Evolutionary conservation across 2,113 vertebrate species (phyloP).

Genomic region (Tetrax tetrax): DNA sequence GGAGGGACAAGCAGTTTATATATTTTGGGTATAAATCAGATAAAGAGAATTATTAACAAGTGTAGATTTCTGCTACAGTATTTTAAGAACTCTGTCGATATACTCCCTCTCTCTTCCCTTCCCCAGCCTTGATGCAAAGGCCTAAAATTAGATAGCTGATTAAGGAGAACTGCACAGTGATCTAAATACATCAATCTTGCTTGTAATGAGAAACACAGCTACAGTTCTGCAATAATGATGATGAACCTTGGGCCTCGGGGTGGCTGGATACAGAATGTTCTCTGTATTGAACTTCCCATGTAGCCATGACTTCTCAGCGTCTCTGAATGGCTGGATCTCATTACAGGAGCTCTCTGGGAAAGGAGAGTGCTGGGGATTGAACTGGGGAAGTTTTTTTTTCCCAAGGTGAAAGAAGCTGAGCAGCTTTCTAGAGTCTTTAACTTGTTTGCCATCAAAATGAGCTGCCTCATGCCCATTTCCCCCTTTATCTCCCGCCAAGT

Average conservation of each 20-base stretch:
- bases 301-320: not conserved
- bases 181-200: slow-evolving; percentile 20
- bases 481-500: not conserved
- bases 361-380: not conserved
- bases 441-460: not conserved
- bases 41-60: slow-evolving; percentile 30
- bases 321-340: not conserved
- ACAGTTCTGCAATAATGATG: slow-evolving; percentile 8
- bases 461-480: not conserved
- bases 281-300: not conserved
- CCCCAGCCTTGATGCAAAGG: not conserved
- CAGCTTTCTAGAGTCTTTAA: not conserved
- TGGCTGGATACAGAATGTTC: not conserved
- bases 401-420: not conserved
- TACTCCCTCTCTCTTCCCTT: not conserved
- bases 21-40: not conserved
- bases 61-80: slow-evolving; percentile 5
- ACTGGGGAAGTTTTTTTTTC: not conserved
- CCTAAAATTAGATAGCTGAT: slow-evolving; percentile 56
- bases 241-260: not conserved
- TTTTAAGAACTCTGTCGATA: slow-evolving; percentile 37
- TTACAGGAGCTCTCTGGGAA: not conserved
- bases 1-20: not conserved
- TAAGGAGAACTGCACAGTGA: not conserved
- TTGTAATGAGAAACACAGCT: slow-evolving; percentile 5